A percentile compares a stretch with the other conserved stretches of the same genome.
These are phyloP conservation scores for Luidia sarsii DNA, from an alignment of 53 echinoderm and acorn worm genomes.

Conservation along the genomic window DNA sequence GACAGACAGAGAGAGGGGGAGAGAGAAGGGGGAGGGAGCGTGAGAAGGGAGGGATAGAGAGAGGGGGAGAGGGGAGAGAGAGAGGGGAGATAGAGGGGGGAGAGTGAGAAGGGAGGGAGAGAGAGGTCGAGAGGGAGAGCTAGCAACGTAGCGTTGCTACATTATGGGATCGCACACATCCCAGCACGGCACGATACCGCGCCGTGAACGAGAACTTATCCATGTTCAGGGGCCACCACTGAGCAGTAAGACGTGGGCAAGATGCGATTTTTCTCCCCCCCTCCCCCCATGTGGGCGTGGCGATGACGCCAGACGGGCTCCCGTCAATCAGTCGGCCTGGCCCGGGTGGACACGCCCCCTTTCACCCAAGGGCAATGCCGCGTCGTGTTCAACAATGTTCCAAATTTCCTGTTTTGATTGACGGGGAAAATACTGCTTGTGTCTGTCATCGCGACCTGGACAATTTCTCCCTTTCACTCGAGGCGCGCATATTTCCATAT, in stretches of 20 bases:
- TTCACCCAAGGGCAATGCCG: no score
- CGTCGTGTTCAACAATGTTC: slow-evolving; percentile 42
- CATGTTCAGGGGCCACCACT: slow-evolving; percentile 48
- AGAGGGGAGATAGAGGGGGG: no score
- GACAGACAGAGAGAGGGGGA: no score
- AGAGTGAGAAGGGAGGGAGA: no score
- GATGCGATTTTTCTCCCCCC: background rate
- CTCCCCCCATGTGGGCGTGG: background rate
- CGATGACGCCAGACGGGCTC: background rate
- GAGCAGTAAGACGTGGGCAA: slow-evolving; percentile 9
- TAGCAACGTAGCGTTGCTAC: no score
- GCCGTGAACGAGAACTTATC: background rate
- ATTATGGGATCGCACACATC: background rate
- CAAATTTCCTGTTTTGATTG: slow-evolving; percentile 58
- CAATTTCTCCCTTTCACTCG: background rate
- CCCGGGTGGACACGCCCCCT: slow-evolving; percentile 28
- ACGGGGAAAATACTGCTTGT: slow-evolving; percentile 9
- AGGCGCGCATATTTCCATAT: background rate
- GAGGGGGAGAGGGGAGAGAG: no score
- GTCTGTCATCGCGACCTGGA: slow-evolving; percentile 25
- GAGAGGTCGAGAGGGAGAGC: no score
- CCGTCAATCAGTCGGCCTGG: background rate
- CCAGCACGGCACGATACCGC: background rate
- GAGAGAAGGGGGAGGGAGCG: no score
- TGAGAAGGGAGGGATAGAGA: no score